Conservation (phyloP, 2,888 invertebrate species). For the Drosophila nr. medialis region DNA sequence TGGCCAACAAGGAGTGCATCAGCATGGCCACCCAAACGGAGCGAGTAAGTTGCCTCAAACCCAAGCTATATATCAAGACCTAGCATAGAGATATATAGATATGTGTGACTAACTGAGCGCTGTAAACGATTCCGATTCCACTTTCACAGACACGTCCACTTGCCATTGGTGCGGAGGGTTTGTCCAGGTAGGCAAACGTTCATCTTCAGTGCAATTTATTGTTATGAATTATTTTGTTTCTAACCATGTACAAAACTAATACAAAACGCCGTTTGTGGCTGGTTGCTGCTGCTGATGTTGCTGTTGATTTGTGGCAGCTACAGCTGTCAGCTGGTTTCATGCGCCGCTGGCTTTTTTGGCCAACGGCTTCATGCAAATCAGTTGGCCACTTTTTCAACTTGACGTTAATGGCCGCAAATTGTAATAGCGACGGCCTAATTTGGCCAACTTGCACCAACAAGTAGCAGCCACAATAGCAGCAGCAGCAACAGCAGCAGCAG, state of each 20-base stretch:
- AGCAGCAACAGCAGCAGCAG: conserved; percentile 24
- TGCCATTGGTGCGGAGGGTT: conserved; percentile 84
- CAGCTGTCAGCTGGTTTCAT: conserved; percentile 62
- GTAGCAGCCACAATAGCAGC: conserved; percentile 56
- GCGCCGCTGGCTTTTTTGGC: conserved; percentile 58
- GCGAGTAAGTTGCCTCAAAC: conserved; percentile 86
- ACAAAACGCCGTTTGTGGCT: conserved; percentile 65
- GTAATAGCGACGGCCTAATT: conserved; percentile 73
- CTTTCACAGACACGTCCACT: conserved; percentile 84
- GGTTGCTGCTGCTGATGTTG: conserved; percentile 41
- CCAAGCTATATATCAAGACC: not conserved
- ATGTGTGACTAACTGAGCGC: conserved; percentile 68
- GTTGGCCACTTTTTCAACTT: conserved; percentile 59
- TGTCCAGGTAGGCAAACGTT: conserved; percentile 83
- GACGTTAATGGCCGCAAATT: conserved; percentile 77
- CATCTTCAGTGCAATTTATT: conserved; percentile 41
- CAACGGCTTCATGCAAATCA: conserved; percentile 66
- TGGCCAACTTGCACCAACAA: conserved; percentile 58
- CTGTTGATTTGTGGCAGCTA: conserved; percentile 12
- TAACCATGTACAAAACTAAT: conserved; percentile 52
- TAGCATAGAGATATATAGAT: conserved; percentile 1
- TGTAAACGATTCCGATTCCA: conserved; percentile 65
- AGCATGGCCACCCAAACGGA: conserved; percentile 95
- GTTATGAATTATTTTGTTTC: conserved; percentile 16
- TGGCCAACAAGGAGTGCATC: conserved; percentile 86